Evolutionary conservation across 2,113 vertebrate species (phyloP).

Genomic region (Castor canadensis): DNA sequence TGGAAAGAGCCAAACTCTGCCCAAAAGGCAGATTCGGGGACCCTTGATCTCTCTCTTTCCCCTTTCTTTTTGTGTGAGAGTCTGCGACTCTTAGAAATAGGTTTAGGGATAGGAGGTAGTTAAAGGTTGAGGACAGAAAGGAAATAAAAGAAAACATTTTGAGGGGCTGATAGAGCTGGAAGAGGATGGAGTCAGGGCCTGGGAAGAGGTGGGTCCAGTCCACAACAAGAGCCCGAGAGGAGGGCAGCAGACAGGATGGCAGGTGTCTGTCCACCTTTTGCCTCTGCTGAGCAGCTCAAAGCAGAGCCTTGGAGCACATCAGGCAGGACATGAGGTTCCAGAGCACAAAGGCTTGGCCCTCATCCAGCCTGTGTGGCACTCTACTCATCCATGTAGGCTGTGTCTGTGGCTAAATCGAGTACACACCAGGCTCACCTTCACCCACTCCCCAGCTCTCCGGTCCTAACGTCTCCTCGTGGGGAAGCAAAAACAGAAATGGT

Average conservation of each 20-base stretch:
- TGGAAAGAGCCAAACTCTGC: background rate
- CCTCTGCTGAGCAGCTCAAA: background rate
- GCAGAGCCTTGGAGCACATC: background rate
- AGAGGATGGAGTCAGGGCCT: background rate
- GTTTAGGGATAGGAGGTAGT: background rate
- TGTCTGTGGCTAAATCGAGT: background rate
- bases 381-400: accelerated
- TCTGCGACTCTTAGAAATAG: background rate
- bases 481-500: background rate
- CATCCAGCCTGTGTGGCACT: accelerated
- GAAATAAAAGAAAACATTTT: background rate
- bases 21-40: no score
- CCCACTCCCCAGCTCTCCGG: background rate
- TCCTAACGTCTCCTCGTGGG: accelerated
- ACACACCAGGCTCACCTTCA: accelerated
- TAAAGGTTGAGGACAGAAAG: background rate
- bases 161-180: background rate
- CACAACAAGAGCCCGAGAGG: accelerated
- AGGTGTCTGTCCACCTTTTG: no score
- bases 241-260: background rate
- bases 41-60: background rate
- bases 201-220: accelerated
- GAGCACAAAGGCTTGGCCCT: background rate
- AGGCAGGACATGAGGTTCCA: background rate
- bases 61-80: background rate